Evolutionary conservation across 2,113 vertebrate genomes (phyloP), one percentile per base, ranked within the genome.

Genomic region (Boleophthalmus pectinirostris): DNA sequence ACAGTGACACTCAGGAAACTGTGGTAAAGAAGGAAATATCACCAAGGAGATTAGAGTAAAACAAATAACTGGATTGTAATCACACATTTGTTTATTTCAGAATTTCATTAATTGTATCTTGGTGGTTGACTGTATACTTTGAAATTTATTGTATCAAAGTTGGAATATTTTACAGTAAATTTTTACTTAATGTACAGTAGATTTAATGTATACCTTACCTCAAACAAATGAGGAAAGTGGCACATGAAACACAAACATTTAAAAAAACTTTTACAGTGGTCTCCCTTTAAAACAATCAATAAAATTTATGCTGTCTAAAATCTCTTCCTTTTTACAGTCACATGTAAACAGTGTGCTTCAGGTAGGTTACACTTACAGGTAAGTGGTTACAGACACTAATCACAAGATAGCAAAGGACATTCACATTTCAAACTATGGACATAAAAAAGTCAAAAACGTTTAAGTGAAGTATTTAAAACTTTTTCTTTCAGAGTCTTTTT

Each of bases 301-400:
- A 65, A 66, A 66, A 66, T 10, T 23, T 66, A 14, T 23, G 20
- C 23, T 15, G 21, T 66, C 38, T 72, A 60, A 49, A 61, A 33
- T 74, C 49, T 35, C 21, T 75, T 11, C 49, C 24, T 15, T 45
- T 75, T 73, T 60, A 24, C 14, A 45, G 38, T 75, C 25, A 54
- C 84, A 83, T 87, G 85, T 88, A 91, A 92, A 91, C 88, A 82
- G 45, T 74, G 80, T 72, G 70, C 76, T 82, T 85, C 58, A 71
- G 71, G 69, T 74, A 72, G 77, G 70, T n/a, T n/a, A n/a, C n/a
- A n/a, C n/a, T n/a, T n/a, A n/a, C 61, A 56, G 21, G 74, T 60
- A 25, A 89, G 87, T 85, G 87, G 88, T 91, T 87, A 88, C 70
- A 79, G 78, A 78, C 77, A 70, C 49, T 75, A 56, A n/a, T 69